A percentile compares a stretch with the other conserved stretches of the same genome.
Conservation (phyloP, 2,797 vertebrate species). For the Hydrocynus forskahlii region DNA sequence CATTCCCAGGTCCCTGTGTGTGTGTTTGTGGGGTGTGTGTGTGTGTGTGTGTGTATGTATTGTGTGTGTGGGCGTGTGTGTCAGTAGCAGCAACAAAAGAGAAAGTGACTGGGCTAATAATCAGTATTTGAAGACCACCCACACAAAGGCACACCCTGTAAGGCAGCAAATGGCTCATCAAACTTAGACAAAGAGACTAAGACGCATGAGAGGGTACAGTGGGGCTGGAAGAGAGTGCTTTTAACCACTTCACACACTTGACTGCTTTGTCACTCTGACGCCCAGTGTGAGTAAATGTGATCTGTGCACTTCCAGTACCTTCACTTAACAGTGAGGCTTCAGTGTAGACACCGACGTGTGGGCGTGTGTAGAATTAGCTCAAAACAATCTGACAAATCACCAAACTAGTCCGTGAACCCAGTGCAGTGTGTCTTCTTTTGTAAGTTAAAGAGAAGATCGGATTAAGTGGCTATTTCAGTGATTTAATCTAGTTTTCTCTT, state of each 20-base stretch:
- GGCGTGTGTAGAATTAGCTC: not conserved
- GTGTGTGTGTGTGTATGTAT: too few species aligned
- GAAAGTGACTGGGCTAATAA: not conserved
- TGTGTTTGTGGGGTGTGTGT: not conserved
- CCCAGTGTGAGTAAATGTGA: constrained; percentile 6
- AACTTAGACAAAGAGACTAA: constrained; percentile 28
- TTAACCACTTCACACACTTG: constrained; percentile 51
- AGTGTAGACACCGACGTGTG: too few species aligned
- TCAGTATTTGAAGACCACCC: constrained; percentile 18
- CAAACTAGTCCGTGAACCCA: not conserved
- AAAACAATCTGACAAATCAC: not conserved
- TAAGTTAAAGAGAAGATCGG: not conserved
- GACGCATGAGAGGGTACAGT: constrained; percentile 11
- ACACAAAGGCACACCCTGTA: constrained; percentile 32
- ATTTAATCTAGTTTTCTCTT: not conserved
- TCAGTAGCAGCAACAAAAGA: not conserved
- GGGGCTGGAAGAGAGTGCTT: constrained; percentile 22
- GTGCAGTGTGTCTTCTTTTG: not conserved
- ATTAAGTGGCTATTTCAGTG: not conserved
- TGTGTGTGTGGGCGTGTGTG: not conserved
- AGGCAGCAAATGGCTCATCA: constrained; percentile 33
- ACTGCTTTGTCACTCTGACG: constrained; percentile 10
- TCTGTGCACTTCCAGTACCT: constrained; percentile 6
- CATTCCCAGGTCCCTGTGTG: not conserved
- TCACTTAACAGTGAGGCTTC: too few species aligned